Percentiles rank a stretch among this genome's conserved stretches.
phyloP scores from a whole-genome alignment of 2,113 vertebrate genomes.

The Coregonus clupeaformis region DNA sequence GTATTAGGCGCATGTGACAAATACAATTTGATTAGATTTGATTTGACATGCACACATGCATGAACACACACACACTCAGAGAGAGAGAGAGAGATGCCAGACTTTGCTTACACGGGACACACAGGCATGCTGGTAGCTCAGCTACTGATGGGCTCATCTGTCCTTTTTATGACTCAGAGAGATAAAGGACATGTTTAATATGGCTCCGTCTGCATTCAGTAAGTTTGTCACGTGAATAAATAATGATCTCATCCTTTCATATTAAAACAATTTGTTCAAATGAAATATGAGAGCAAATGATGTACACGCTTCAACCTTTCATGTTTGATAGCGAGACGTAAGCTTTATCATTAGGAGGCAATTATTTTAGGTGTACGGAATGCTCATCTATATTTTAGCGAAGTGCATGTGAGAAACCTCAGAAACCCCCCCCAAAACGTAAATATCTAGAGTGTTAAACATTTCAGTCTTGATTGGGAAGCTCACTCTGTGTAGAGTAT shows the following conservation, averaged over 20 bases:
- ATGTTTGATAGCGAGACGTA: not conserved
- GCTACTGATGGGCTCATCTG: slow-evolving; percentile 17
- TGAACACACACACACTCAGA: slow-evolving; percentile 1
- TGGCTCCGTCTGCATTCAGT: slow-evolving; percentile 17
- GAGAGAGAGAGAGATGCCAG: slow-evolving; percentile 36
- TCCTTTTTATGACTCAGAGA: slow-evolving; percentile 13
- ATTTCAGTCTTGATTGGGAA: not conserved
- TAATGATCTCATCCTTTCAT: slow-evolving; percentile 14
- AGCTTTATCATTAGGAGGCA: not conserved
- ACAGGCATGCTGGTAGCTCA: slow-evolving; percentile 1
- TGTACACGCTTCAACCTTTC: not conserved
- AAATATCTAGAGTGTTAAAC: not conserved
- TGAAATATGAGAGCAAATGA: not conserved
- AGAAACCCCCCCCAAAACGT: not conserved
- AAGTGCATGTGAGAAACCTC: not conserved
- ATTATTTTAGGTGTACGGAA: not conserved
- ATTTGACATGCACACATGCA: not conserved
- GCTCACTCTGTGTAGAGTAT: no score
- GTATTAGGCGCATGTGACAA: no score
- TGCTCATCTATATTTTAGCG: not conserved
- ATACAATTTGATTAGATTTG: no score
- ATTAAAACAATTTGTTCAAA: slow-evolving; percentile 3
- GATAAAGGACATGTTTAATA: slow-evolving; percentile 20
- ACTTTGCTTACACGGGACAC: slow-evolving; percentile 17
- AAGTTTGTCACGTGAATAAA: slow-evolving; percentile 32